phyloP scores from a whole-genome alignment of 2,888 invertebrate genomes.

The Salticus scenicus region DNA sequence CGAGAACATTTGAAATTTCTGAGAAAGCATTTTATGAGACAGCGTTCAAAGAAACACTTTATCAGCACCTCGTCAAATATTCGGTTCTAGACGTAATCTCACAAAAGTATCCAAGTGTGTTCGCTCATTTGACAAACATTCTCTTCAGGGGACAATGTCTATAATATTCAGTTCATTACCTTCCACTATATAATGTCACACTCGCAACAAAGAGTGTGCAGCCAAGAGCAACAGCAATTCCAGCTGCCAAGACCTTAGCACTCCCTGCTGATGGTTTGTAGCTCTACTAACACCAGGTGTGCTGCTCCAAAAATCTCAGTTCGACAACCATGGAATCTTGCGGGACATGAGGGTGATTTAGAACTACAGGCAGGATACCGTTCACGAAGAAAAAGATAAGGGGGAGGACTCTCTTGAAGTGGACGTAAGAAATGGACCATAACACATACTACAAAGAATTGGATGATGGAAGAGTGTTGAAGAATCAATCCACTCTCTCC shows the following conservation, averaged over 20 bases:
- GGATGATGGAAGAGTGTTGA: background rate
- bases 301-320: background rate
- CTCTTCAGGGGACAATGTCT: background rate
- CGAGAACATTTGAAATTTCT: no score
- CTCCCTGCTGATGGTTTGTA: background rate
- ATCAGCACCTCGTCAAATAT: conserved; percentile 9
- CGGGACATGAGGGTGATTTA: conserved; percentile 16
- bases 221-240: conserved; percentile 15
- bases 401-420: conserved; percentile 44
- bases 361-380: conserved; percentile 35
- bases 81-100: background rate
- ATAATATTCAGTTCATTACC: conserved; percentile 42
- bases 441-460: conserved; percentile 50
- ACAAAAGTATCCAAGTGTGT: background rate
- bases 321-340: background rate
- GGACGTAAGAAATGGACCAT: conserved; percentile 59
- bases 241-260: conserved; percentile 33
- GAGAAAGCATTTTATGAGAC: background rate
- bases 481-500: background rate
- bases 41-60: background rate
- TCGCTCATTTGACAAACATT: conserved; percentile 19
- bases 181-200: conserved; percentile 36
- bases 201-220: conserved; percentile 27
- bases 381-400: conserved; percentile 1
- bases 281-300: conserved; percentile 9